Conservation (phyloP, 2,888 invertebrate species). For the Andrena marginata region DNA sequence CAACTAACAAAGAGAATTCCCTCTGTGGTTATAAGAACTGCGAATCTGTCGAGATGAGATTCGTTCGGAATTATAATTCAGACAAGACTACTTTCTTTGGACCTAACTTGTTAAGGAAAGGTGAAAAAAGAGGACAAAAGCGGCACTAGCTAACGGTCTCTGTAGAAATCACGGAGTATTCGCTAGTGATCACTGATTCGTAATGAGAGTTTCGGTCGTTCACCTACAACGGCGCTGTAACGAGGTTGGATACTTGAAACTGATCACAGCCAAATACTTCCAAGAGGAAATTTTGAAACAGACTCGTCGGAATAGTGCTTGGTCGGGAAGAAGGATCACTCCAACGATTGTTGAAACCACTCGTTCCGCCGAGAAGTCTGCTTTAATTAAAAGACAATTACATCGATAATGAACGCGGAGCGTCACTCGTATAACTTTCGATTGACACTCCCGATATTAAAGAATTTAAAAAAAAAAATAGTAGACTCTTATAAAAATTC, state of each 20-base stretch:
- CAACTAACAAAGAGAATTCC: background rate
- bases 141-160: background rate
- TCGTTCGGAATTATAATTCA: constrained; percentile 33
- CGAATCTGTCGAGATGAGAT: constrained; percentile 8
- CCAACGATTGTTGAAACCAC: constrained; percentile 20
- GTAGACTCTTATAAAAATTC: background rate
- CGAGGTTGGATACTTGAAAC: constrained; percentile 10
- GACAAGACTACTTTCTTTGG: constrained; percentile 12
- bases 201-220: constrained; percentile 42
- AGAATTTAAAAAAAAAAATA: background rate
- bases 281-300: constrained; percentile 31
- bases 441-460: background rate
- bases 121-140: background rate
- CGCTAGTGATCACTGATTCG: constrained; percentile 15
- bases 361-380: constrained; percentile 7
- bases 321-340: background rate
- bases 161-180: background rate
- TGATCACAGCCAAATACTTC: constrained; percentile 21
- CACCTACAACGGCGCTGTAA: constrained; percentile 21
- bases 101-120: constrained; percentile 15
- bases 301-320: constrained; percentile 7
- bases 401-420: constrained; percentile 27
- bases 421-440: constrained; percentile 10
- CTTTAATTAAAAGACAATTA: constrained; percentile 40
- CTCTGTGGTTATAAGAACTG: background rate